Conservation (phyloP, 2,797 vertebrate species). For the Muscicapa striata region DNA sequence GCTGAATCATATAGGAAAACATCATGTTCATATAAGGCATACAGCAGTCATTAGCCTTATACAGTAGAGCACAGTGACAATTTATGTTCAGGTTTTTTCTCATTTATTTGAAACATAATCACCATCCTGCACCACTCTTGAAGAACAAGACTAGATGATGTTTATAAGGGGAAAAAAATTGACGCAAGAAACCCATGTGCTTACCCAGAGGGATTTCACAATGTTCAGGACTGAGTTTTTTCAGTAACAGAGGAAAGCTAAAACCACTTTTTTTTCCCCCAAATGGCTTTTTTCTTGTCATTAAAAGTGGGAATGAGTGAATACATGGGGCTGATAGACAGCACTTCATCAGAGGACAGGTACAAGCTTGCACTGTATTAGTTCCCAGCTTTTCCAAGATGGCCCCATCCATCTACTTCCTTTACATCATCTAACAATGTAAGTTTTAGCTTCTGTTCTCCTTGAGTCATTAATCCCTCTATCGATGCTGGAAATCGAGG, state of each 20-base stretch:
- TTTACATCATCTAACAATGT: neutral
- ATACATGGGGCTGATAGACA: neutral
- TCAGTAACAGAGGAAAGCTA: neutral
- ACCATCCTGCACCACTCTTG: neutral
- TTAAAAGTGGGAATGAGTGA: neutral
- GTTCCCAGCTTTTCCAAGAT: neutral
- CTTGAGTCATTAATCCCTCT: neutral
- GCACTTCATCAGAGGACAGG: neutral
- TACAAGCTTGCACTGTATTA: neutral
- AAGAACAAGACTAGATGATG: neutral
- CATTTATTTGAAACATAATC: neutral
- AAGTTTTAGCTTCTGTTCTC: neutral
- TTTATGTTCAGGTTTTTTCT: neutral
- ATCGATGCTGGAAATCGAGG: conserved; percentile 8
- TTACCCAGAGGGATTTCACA: neutral
- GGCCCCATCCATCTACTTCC: neutral
- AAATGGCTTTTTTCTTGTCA: neutral
- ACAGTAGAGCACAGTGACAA: neutral
- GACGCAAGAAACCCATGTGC: neutral
- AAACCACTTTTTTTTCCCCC: neutral
- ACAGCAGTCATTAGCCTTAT: neutral
- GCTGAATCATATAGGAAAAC: neutral
- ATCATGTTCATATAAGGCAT: neutral
- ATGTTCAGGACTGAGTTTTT: neutral
- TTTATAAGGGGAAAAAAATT: neutral